phyloP scores from a whole-genome alignment of 2,113 vertebrate genomes.

The Dendrocopos noguchii region DNA sequence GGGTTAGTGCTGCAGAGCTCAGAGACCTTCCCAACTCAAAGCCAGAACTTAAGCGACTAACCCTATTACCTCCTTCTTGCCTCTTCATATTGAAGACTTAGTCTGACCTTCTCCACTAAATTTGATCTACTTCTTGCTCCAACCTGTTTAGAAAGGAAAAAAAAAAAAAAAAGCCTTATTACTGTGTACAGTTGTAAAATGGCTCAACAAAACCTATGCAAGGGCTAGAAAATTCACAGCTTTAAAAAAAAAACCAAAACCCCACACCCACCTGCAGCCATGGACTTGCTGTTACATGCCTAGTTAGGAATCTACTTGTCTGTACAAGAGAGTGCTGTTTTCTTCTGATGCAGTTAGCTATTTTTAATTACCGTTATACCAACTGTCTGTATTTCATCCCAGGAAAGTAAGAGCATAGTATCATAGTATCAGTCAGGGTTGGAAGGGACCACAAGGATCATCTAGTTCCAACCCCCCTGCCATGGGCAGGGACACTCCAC shows the following conservation, averaged over 20 bases:
- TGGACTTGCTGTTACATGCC: neutral
- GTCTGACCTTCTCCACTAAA: constrained; percentile 85
- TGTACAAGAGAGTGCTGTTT: neutral
- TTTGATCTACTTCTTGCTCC: constrained; percentile 79
- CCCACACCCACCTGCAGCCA: neutral
- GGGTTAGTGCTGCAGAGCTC: neutral
- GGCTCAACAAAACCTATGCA: neutral
- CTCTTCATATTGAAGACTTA: constrained; percentile 86
- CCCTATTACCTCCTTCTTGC: constrained; percentile 82
- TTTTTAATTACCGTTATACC: neutral
- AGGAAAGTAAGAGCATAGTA: neutral
- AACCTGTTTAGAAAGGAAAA: constrained; percentile 43
- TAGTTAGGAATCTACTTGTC: neutral
- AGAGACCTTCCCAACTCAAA: neutral
- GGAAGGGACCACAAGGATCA: no score
- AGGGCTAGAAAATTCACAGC: neutral
- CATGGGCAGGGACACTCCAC: no score
- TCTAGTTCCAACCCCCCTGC: no score
- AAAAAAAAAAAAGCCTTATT: neutral
- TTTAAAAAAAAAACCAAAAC: neutral
- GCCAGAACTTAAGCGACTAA: neutral
- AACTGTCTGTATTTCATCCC: neutral
- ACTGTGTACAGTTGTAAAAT: neutral
- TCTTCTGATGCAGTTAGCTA: neutral
- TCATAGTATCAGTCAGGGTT: no score